phyloP scores from a whole-genome alignment of 1,140 invertebrate genomes.

The Wasmannia auropunctata region DNA sequence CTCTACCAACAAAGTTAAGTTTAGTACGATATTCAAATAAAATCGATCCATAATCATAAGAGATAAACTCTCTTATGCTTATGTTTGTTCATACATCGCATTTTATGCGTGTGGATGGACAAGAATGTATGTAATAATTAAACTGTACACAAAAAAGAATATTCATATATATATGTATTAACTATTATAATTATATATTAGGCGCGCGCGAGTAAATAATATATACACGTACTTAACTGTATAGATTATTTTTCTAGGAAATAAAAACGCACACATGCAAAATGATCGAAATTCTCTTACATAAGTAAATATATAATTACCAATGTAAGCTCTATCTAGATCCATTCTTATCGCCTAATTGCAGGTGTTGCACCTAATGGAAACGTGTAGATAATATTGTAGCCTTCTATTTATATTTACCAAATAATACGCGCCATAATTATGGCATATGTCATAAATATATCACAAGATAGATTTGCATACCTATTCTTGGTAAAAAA shows the following conservation, averaged over 20 bases:
- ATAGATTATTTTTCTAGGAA: neutral
- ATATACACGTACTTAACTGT: neutral
- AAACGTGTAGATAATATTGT: neutral
- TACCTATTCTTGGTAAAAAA: neutral
- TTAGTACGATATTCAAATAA: slow-evolving; percentile 9
- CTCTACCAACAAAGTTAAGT: slow-evolving; percentile 58
- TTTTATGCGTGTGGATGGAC: too few species aligned
- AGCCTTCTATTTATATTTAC: neutral
- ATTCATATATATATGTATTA: too few species aligned
- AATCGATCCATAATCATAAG: too few species aligned
- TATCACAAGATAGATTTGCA: neutral
- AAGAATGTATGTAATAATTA: too few species aligned
- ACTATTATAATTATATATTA: too few species aligned
- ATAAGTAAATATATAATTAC: slow-evolving; percentile 58
- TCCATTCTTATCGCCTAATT: slow-evolving; percentile 49
- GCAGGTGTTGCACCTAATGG: neutral
- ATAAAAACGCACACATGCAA: neutral
- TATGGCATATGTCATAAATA: neutral
- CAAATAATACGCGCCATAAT: neutral
- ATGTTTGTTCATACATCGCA: too few species aligned
- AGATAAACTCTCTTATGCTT: neutral
- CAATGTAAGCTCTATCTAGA: slow-evolving; percentile 72
- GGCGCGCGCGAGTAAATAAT: neutral
- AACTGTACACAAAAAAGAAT: neutral
- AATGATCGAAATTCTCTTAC: neutral